Evolutionary conservation across 2,797 vertebrate species (phyloP).

Genomic region (Hafferia zeledoni): DNA sequence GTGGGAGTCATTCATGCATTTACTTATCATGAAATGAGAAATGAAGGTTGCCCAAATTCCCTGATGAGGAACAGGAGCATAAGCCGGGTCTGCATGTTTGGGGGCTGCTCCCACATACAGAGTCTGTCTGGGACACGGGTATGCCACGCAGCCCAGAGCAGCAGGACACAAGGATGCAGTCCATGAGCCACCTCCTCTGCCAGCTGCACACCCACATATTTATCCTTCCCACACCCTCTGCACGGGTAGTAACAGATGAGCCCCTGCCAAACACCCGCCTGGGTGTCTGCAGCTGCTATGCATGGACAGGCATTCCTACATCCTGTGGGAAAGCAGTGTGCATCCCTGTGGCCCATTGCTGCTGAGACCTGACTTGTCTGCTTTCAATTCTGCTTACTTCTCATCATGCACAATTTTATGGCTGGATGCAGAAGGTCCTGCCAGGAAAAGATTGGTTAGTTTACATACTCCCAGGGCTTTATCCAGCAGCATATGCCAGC

Average conservation of each 20-base stretch:
- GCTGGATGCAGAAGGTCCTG: background rate
- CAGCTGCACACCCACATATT: background rate
- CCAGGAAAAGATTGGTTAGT: background rate
- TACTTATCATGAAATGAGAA: background rate
- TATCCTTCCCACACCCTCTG: background rate
- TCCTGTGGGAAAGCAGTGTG: background rate
- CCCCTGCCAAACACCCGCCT: fast-evolving
- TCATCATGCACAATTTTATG: background rate
- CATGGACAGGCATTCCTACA: background rate
- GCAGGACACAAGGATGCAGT: background rate
- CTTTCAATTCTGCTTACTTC: background rate
- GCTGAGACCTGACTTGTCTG: fast-evolving
- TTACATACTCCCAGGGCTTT: background rate
- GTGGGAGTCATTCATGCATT: background rate
- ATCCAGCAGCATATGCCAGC: background rate
- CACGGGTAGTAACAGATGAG: fast-evolving
- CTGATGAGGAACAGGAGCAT: background rate
- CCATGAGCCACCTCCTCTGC: background rate
- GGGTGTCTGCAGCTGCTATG: background rate
- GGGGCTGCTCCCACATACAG: fast-evolving
- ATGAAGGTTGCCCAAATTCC: background rate
- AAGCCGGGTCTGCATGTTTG: fast-evolving
- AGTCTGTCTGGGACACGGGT: fast-evolving
- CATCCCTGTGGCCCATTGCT: background rate
- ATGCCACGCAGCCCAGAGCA: fast-evolving